Base-by-base conservation (phyloP, 2,888 invertebrate genomes). In the Pemphredon lugubris region DNA sequence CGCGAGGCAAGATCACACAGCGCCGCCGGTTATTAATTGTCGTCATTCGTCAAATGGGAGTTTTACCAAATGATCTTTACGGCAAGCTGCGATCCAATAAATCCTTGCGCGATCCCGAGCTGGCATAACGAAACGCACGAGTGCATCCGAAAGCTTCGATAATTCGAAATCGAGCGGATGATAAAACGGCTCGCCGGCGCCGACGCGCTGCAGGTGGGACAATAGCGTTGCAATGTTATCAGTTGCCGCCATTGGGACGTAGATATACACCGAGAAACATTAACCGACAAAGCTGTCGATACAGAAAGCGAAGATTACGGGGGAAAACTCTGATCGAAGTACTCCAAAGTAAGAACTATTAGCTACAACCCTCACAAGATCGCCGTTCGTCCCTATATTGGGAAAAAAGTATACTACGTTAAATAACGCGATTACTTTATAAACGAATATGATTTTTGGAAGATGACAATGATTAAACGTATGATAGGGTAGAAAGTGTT, bases 21-120 rank as follows among this genome's bases (percentile, higher is more conserved):
- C 16, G 54, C 54, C 58, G 61, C 45, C 45, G 70, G 51, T 74
- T 74, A 75, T 75, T 75, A 63, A 75, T 70, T 59, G 59, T 53
- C 61, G 14, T 42, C 70, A 59, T 70, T 70, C 70, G 74, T 74
- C 70, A 70, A 63, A 59, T 21, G 18, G 23, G 21, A 45, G n/a
- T 32, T 70, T 69, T 32, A 11, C 21, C 1, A 37, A 26, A 20
- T 23, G 50, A 48, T 44, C 30, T 47, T 64, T 13, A 20, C 30
- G 42, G n/a, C 9, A 40, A 26, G 37, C 44, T 40, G 21, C 32
- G 58, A 48, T 34, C 14, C 60, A 51, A 74, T 67, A 64, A 67
- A 75, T 71, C 44, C 55, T 44, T 42, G 20, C 7, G 16, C 9
- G 40, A 40, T 20, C 37, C 32, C 58, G n/a, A 30, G 39, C 37